Evolutionary conservation across 2,888 invertebrate genomes (phyloP), one percentile per base, ranked within the genome.

Genomic region (Diadegma fenestrale): DNA sequence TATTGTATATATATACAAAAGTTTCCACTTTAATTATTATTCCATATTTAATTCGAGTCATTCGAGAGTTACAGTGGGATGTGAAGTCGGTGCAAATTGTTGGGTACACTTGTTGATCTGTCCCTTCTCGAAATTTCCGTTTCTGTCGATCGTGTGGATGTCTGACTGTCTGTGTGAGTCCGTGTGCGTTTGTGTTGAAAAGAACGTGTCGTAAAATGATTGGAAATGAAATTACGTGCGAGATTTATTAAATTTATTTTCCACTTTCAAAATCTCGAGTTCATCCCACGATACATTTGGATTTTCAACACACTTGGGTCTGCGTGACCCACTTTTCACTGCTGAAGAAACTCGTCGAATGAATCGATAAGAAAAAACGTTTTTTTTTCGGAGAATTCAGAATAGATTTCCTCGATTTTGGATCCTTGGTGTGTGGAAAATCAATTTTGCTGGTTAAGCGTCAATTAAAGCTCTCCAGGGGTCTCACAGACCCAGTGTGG

Each of bases 1-100:
- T 82, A n/a, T 37, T 45, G 54, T 80, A 81, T 82, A 80, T 87
- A 87, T 87, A 87, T 88, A 89, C 87, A 89, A 87, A 86, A 85
- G 54, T 82, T 64, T 82, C 73, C 78, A 77, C 64, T 54, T 73
- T 79, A 22, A 48, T 64, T 64, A 30, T 61, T 58, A 51, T 76
- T 79, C 12, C 10, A 41, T 78, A 43, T 72, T 75, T 51, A 54
- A 43, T 81, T 73, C 71, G 43, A 73, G 68, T 79, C 30, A n/a
- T 43, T 68, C 69, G 71, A 76, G 75, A 81, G 73, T 86, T 82
- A 41, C 73, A 68, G 37, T 64, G 64, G 66, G 58, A 71, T 58
- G 30, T 63, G 37, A 37, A 63, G 84, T 75, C 64, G n/a, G 43
- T 72, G 64, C 45, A 58, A 30, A 37, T 58, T 14, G 58, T 58